These are phyloP conservation scores for Pyrrhosoma nymphula DNA, from an alignment of 2,888 invertebrate species.

Conservation along the genomic window DNA sequence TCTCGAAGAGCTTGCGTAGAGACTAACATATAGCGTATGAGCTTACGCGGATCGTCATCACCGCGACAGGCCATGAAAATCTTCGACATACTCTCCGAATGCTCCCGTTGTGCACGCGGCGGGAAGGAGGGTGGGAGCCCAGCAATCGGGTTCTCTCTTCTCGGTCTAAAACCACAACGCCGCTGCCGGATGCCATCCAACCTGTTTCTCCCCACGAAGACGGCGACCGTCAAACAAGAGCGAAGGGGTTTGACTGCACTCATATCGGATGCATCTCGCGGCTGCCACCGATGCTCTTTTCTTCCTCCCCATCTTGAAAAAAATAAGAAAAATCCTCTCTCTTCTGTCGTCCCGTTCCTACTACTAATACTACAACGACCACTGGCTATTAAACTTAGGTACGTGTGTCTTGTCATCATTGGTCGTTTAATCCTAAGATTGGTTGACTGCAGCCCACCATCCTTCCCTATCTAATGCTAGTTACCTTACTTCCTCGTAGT, in stretches of 20 bases:
- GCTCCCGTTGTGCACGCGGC: neutral
- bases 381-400: too few species aligned
- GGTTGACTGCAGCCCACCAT: too few species aligned
- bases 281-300: neutral
- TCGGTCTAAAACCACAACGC: neutral
- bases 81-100: neutral
- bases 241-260: neutral
- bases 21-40: too few species aligned
- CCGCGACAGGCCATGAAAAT: constrained; percentile 11
- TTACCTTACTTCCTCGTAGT: too few species aligned
- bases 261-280: constrained; percentile 20
- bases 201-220: neutral
- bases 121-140: neutral
- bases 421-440: too few species aligned
- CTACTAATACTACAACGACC: neutral
- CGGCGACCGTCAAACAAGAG: constrained; percentile 9
- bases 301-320: neutral
- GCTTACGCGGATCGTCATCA: neutral
- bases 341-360: neutral
- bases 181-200: constrained; percentile 2
- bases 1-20: neutral
- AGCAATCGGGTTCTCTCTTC: neutral
- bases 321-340: neutral
- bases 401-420: too few species aligned
- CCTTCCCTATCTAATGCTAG: too few species aligned